phyloP scores from a whole-genome alignment of 2,113 vertebrate genomes.

The Hemibagrus wyckioides region DNA sequence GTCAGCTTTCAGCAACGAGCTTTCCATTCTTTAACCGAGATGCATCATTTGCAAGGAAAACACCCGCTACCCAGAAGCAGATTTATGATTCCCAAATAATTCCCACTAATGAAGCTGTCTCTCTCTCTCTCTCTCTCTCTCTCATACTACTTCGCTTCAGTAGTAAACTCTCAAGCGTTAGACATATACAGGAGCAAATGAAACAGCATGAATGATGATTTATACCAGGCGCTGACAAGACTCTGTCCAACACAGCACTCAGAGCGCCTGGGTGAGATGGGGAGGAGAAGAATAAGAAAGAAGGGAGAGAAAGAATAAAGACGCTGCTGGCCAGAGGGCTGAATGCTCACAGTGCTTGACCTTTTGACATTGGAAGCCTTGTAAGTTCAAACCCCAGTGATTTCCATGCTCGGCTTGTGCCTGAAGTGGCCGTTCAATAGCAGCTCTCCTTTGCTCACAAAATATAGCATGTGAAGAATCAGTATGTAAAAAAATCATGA shows the following conservation, averaged over 20 bases:
- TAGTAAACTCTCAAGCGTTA: slow-evolving; percentile 12
- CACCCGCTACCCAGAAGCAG: slow-evolving; percentile 31
- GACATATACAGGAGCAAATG: slow-evolving; percentile 30
- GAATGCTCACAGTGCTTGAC: slow-evolving; percentile 72
- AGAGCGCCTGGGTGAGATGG: slow-evolving; percentile 12
- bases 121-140: slow-evolving; percentile 62
- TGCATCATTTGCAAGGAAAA: slow-evolving; percentile 51
- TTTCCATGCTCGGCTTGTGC: slow-evolving; percentile 69
- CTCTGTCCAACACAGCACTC: slow-evolving; percentile 5
- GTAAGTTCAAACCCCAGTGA: slow-evolving; percentile 71
- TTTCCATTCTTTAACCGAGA: slow-evolving; percentile 29
- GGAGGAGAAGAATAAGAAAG: slow-evolving; percentile 28
- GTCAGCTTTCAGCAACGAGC: slow-evolving; percentile 35
- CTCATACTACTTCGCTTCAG: slow-evolving; percentile 11
- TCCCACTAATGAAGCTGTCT: slow-evolving; percentile 41
- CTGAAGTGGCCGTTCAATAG: slow-evolving; percentile 57
- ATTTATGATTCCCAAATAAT: slow-evolving; percentile 46
- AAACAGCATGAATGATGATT: slow-evolving; percentile 45
- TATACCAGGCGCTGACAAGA: slow-evolving; percentile 24
- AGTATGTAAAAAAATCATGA: background rate
- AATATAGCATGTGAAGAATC: background rate
- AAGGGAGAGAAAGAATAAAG: slow-evolving; percentile 47
- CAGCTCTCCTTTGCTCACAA: background rate
- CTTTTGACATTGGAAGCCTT: slow-evolving; percentile 67
- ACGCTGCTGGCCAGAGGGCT: slow-evolving; percentile 57